Evolutionary conservation across 2,797 vertebrate genomes (phyloP), one percentile per base, ranked within the genome.

Genomic region (Silurus aristotelis): DNA sequence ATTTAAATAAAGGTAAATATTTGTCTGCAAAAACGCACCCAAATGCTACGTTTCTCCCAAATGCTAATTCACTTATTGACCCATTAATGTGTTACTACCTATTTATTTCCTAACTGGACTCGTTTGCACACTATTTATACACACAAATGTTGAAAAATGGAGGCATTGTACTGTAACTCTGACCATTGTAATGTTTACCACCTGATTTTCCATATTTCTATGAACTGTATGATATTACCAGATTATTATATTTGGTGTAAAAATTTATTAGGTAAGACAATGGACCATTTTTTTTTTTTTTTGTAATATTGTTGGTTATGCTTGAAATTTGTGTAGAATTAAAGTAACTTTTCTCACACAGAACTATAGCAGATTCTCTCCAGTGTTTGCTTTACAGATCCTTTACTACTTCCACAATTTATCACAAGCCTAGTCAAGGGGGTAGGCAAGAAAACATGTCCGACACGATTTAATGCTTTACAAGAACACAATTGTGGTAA

Each of bases 231-330:
- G n/a, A 25, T 48, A 80, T 80, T 61, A 79, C 63, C 72, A 71
- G 70, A 84, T 71, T 61, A 80, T 78, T 71, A 52, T 77, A 82
- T 82, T 63, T 83, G 52, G 25, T 83, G 56, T 79, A 83, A 80
- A 86, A 12, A 79, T 10, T 76, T 64, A 3, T 68, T 73, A 72
- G 22, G 5, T 82, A 58, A 86, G 13, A 83, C 66, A 55, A 80
- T 48, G 85, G 85, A 86, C 85, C 85, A 86, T 77, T 76, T 56
- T 52, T 52, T 48, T 55, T n/a, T 20, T 67, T 75, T 85, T 86
- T 83, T 83, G 61, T 86, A 64, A 58, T 38, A 52, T 55, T 71
- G 3, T 15, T 76, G 52, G 3, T 76, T 25, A 27, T 55, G 14
- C 46, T 56, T 71, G 75, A 58, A n/a, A 4, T 56, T 22, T 79